Evolutionary conservation across 2,888 invertebrate species (phyloP).

Genomic region (Branchinecta sandiegonensis): DNA sequence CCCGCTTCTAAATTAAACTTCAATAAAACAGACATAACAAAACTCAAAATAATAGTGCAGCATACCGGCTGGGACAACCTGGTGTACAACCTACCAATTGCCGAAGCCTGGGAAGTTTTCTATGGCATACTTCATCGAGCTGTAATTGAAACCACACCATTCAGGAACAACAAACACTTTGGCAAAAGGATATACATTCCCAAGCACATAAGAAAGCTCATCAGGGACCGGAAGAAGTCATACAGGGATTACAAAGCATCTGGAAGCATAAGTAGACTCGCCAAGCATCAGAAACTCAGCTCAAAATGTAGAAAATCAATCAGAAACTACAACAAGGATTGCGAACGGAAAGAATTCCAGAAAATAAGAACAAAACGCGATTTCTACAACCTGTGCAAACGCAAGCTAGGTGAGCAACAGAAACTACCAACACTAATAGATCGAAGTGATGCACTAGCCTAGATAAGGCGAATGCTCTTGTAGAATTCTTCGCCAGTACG

Average conservation of each 20-base stretch:
- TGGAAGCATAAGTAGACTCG: constrained; percentile 14
- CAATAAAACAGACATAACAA: too few species aligned
- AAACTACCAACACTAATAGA: too few species aligned
- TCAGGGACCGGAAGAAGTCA: constrained; percentile 14
- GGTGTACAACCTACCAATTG: constrained; percentile 11
- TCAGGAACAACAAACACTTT: too few species aligned
- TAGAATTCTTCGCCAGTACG: constrained; percentile 2
- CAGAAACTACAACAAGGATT: constrained; percentile 14
- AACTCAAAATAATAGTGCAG: not conserved
- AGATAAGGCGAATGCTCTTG: constrained; percentile 8
- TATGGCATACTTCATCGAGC: not conserved
- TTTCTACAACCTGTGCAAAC: too few species aligned
- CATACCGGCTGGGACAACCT: constrained; percentile 2
- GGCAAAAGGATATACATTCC: too few species aligned
- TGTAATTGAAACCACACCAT: too few species aligned
- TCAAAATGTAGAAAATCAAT: constrained; percentile 4
- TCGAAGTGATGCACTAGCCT: not conserved
- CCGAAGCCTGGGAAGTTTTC: constrained; percentile 11
- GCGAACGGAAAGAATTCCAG: not conserved
- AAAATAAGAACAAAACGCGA: too few species aligned
- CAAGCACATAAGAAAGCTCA: not conserved
- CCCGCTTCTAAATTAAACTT: too few species aligned
- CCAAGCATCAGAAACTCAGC: constrained; percentile 8
- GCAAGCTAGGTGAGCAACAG: too few species aligned
- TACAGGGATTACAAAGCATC: constrained; percentile 11